phyloP scores from a whole-genome alignment of 2,113 vertebrate species.

The Caranx ignobilis region DNA sequence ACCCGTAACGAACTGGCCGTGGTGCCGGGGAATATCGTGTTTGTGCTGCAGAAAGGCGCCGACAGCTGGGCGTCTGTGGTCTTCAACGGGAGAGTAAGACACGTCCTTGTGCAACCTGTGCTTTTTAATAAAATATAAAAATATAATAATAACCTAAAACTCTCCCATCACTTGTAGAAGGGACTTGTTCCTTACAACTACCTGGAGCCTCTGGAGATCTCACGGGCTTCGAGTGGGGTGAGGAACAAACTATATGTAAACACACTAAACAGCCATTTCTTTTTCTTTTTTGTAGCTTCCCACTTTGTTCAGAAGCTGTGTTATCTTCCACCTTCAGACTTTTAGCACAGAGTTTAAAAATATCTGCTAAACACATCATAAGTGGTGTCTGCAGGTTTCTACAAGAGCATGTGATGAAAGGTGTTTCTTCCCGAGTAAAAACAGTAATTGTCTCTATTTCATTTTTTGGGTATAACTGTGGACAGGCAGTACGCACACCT shows the following conservation, averaged over 20 bases:
- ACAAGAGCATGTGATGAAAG: not conserved
- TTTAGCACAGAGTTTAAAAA: not conserved
- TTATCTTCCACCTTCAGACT: not conserved
- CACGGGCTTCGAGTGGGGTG: constrained; percentile 85
- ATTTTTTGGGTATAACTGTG: constrained; percentile 58
- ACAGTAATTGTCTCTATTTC: not conserved
- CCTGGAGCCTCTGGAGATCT: constrained; percentile 90
- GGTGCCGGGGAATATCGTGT: constrained; percentile 95
- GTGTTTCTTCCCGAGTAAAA: not conserved
- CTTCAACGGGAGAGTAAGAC: constrained; percentile 94
- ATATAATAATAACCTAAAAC: too few species aligned
- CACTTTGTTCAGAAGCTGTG: not conserved
- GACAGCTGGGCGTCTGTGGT: constrained; percentile 97
- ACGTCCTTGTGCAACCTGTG: not conserved
- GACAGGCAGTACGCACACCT: constrained; percentile 69
- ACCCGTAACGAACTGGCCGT: constrained; percentile 91
- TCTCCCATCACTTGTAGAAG: constrained; percentile 79
- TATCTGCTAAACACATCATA: not conserved
- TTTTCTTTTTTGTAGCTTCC: not conserved
- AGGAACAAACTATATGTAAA: constrained; percentile 12
- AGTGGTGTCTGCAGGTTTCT: not conserved
- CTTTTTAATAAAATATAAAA: not conserved
- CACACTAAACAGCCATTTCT: not conserved
- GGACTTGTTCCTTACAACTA: constrained; percentile 97
- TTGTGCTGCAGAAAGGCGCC: constrained; percentile 91